Evolutionary conservation across 2,888 invertebrate species (phyloP).

Genomic region (Patella ulyssiponensis): DNA sequence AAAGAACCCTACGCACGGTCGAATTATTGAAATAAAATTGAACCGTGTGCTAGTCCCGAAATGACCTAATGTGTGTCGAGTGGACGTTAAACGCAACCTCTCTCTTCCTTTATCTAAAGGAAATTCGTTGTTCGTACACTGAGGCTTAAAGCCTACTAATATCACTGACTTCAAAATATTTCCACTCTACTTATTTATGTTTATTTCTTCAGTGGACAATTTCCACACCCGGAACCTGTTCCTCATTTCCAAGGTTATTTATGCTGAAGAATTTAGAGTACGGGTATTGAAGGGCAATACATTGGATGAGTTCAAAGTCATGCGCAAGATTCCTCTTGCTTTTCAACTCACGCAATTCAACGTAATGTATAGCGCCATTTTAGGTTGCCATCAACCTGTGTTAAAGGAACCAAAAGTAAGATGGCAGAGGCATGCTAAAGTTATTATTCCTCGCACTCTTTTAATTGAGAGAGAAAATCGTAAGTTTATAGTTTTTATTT

Average conservation of each 20-base stretch:
- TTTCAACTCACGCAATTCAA: neutral
- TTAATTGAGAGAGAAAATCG: neutral
- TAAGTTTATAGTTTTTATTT: neutral
- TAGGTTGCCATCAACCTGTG: neutral
- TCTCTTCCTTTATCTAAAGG: no score
- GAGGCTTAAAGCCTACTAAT: no score
- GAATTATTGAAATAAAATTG: no score
- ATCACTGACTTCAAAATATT: no score
- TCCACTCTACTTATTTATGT: neutral
- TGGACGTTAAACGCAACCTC: no score
- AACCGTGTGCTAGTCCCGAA: no score
- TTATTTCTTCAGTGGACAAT: neutral
- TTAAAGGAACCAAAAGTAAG: neutral
- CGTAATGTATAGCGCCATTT: neutral
- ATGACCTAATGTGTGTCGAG: no score
- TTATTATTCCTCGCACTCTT: neutral
- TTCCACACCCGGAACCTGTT: neutral
- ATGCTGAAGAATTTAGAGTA: conserved; percentile 1
- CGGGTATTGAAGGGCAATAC: neutral
- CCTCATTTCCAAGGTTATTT: neutral
- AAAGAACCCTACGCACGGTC: no score
- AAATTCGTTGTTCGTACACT: no score
- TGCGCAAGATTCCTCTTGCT: neutral
- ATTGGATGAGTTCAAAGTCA: neutral
- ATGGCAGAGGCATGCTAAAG: neutral